phyloP scores from a whole-genome alignment of 1,140 invertebrate species.

The Formica exsecta region DNA sequence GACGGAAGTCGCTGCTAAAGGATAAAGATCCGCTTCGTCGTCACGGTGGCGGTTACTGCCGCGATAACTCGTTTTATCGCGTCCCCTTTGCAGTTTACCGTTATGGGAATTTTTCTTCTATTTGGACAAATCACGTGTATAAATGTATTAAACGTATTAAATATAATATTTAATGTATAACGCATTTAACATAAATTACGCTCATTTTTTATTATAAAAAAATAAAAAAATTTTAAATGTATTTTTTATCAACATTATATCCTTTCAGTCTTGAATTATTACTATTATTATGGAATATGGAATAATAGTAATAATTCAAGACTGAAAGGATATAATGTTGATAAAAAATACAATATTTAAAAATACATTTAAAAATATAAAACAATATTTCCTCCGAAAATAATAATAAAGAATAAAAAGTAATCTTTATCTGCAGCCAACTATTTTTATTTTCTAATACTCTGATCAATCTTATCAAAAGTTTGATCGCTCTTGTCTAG shows the following conservation, averaged over 20 bases:
- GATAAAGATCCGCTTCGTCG: conserved; percentile 46
- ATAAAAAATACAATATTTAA: too few relatives aligned
- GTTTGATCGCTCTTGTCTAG: background rate
- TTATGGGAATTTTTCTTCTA: conserved; percentile 24
- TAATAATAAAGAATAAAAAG: background rate
- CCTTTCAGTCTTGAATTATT: background rate
- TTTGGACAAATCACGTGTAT: conserved; percentile 22
- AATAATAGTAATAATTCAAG: background rate
- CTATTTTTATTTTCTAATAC: background rate
- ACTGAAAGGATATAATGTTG: background rate
- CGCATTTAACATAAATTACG: background rate
- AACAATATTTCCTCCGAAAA: background rate
- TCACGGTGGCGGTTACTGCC: conserved; percentile 26
- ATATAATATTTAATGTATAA: too few relatives aligned
- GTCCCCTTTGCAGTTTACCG: conserved; percentile 10
- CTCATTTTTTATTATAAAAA: background rate
- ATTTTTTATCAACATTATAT: background rate
- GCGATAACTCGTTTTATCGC: conserved; percentile 50
- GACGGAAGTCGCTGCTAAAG: conserved; percentile 45
- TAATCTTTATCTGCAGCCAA: background rate
- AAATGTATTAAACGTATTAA: background rate
- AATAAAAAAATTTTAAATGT: background rate
- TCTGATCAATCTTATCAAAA: conserved; percentile 9
- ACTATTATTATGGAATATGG: background rate
- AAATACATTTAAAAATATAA: too few relatives aligned